Evolutionary conservation across 2,888 invertebrate species (phyloP).

Genomic region (Oxystoma pomonae): DNA sequence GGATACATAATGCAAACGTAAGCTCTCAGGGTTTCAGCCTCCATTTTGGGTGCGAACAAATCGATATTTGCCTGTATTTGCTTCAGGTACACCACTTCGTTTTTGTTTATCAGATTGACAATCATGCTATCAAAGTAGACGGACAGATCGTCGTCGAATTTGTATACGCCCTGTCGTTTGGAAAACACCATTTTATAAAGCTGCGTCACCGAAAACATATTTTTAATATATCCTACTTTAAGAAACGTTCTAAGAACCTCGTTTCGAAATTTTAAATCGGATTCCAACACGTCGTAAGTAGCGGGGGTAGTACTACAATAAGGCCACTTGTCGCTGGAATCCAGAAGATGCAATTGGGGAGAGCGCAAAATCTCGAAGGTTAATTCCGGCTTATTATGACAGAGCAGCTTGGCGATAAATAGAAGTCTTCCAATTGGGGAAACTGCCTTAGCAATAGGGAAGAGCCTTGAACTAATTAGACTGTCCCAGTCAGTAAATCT

Average conservation of each 20-base stretch:
- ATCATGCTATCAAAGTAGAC: neutral
- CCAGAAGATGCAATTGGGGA: slow-evolving; percentile 28
- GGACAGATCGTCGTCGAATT: neutral
- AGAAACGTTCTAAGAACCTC: slow-evolving; percentile 25
- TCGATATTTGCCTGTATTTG: neutral
- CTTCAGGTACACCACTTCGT: neutral
- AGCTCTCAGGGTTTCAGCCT: neutral
- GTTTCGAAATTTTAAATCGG: slow-evolving; percentile 26
- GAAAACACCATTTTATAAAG: slow-evolving; percentile 22
- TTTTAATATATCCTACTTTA: slow-evolving; percentile 19
- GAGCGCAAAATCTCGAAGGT: slow-evolving; percentile 31
- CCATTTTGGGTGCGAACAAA: neutral
- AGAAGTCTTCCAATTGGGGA: slow-evolving; percentile 30
- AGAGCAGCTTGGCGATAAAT: slow-evolving; percentile 27
- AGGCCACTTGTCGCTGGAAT: slow-evolving; percentile 25
- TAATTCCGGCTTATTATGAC: slow-evolving; percentile 21
- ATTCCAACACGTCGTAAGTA: slow-evolving; percentile 5
- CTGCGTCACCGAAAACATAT: slow-evolving; percentile 25
- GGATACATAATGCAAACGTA: neutral
- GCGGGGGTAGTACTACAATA: slow-evolving; percentile 9
- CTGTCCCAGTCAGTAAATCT: slow-evolving; percentile 7
- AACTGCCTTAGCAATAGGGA: slow-evolving; percentile 20
- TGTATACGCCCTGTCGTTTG: neutral
- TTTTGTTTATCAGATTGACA: neutral
- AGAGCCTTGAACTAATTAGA: slow-evolving; percentile 13